Base-by-base conservation (phyloP, 2,113 vertebrate species). In the Scatophagus argus region DNA sequence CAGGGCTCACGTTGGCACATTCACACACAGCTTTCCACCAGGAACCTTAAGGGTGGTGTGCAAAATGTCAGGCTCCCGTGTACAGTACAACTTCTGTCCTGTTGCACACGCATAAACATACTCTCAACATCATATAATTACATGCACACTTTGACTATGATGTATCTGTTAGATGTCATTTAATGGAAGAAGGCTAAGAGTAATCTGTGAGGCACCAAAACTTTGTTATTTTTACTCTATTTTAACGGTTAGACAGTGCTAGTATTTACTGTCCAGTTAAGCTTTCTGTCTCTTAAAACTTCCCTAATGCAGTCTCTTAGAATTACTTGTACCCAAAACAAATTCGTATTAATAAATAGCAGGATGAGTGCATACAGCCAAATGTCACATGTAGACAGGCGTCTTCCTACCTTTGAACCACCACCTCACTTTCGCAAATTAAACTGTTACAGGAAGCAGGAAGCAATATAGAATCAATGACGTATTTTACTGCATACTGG, bases 11-110 rank as follows among this genome's bases (percentile, higher is more conserved):
- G 51, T 10, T 11, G 6, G 11, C 62, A 38, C 2, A 43, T 65
- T 58, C 59, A 52, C 27, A 52, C 19, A 71, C 31, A 68, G 49
- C 11, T 44, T 73, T 59, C 23, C 44, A 49, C 10, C 13, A 34
- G 23, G 25, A 49, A 25, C n/a, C 29, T 6, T 5, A 34, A 59
- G n/a, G 19, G 23, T 1, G 3, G 36, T 21, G 21, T 69, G 38
- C 12, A 49, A 27, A 72, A 46, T 38, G 10, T 51, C 9, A 49
- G 52, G 13, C 39, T 41, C 29, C 19, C 8, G 39, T 27, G 17
- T 43, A 58, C 11, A 31, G 3, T 38, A 31, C 29, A 1, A 27
- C 38, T 17, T 17, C 25, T 59, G 10, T 32, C 58, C 14, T 21
- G 1, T 55, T 65, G 17, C 13, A 41, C 34, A 17, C 34, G 39